A percentile compares a stretch with the other conserved stretches of the same genome.
phyloP scores from a whole-genome alignment of 2,797 vertebrate genomes.

The Poeciliopsis paucimaculata region DNA sequence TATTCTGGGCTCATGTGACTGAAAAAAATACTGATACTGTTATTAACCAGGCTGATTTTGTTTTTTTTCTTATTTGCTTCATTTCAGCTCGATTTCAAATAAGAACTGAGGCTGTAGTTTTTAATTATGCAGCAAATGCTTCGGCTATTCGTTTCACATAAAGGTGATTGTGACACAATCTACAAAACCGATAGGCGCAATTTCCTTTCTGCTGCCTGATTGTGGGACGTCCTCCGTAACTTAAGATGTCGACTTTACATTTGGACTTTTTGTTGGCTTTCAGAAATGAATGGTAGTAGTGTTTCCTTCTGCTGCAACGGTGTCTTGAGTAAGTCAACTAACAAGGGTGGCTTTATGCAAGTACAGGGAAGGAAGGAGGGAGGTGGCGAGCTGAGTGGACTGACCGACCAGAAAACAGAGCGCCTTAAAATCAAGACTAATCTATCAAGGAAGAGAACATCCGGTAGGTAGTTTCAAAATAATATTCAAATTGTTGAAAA shows the following conservation, averaged over 20 bases:
- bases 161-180: neutral
- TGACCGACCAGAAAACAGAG: slow-evolving; percentile 28
- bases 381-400: slow-evolving; percentile 52
- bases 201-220: slow-evolving; percentile 5
- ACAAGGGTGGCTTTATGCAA: slow-evolving; percentile 80
- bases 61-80: neutral
- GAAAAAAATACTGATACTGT: neutral
- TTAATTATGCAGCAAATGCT: neutral
- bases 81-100: neutral
- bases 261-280: slow-evolving; percentile 41
- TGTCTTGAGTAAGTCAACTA: slow-evolving; percentile 58
- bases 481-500: slow-evolving; percentile 7
- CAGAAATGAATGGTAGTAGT: slow-evolving; percentile 75
- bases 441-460: fast-evolving
- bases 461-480: slow-evolving; percentile 41
- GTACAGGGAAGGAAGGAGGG: slow-evolving; percentile 40
- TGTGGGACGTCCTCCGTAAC: neutral
- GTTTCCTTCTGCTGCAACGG: slow-evolving; percentile 65
- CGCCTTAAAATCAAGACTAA: slow-evolving; percentile 19
- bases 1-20: neutral
- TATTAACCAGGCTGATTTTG: neutral
- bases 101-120: neutral
- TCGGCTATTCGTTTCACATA: neutral
- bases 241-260: slow-evolving; percentile 52
- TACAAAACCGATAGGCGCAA: neutral